phyloP scores from a whole-genome alignment of 2,888 invertebrate species.

The Orchesella flavescens region DNA sequence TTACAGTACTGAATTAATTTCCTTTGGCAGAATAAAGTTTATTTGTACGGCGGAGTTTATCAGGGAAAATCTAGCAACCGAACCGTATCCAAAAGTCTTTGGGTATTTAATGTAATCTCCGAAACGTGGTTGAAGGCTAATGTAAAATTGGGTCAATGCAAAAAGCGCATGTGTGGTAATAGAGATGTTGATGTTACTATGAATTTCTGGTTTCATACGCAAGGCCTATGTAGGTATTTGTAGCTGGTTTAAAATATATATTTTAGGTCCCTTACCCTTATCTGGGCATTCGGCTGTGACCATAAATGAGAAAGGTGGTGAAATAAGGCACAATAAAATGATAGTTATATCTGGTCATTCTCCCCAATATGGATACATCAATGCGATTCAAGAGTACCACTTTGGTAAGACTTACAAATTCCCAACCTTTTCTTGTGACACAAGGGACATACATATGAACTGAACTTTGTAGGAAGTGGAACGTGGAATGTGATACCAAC shows the following conservation, averaged over 20 bases:
- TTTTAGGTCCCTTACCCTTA: conserved; percentile 77
- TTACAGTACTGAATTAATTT: too few relatives aligned
- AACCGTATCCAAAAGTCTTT: conserved; percentile 83
- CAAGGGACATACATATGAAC: not conserved
- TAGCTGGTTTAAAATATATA: not conserved
- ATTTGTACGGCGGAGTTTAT: conserved; percentile 92
- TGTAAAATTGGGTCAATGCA: conserved; percentile 80
- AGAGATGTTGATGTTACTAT: too few relatives aligned
- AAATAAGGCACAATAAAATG: conserved; percentile 85
- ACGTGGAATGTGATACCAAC: conserved; percentile 86
- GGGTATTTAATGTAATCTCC: conserved; percentile 88
- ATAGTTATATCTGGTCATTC: conserved; percentile 97
- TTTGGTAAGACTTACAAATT: conserved; percentile 74
- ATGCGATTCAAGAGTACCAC: conserved; percentile 85
- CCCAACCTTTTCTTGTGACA: not conserved
- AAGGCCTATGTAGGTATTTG: not conserved
- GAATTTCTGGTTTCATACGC: not conserved
- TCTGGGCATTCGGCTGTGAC: conserved; percentile 97
- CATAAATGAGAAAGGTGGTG: conserved; percentile 79
- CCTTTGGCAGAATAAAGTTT: conserved; percentile 87
- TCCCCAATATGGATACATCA: conserved; percentile 93
- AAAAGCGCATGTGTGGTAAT: conserved; percentile 76
- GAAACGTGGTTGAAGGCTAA: conserved; percentile 90
- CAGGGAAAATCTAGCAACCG: conserved; percentile 73
- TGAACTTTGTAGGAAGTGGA: conserved; percentile 77